Evolutionary conservation across 2,888 invertebrate species (phyloP).

Genomic region (Cryptops parisi): DNA sequence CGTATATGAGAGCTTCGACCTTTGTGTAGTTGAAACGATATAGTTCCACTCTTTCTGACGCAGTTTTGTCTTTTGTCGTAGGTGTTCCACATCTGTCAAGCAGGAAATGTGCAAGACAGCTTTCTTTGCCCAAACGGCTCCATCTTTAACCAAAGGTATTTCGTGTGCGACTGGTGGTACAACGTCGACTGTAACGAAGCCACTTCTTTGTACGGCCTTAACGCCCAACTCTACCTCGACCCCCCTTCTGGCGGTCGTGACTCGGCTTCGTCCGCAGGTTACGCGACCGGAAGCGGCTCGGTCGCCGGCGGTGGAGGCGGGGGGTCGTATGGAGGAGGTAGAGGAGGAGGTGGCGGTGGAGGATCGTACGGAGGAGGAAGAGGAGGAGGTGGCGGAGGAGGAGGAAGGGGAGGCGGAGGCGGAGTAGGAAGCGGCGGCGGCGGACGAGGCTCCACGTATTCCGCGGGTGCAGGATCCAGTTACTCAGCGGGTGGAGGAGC

Average conservation of each 20-base stretch:
- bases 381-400: conserved; percentile 1
- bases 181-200: conserved; percentile 4
- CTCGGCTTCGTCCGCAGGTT: too few species aligned
- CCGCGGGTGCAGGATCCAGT: too few species aligned
- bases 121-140: conserved; percentile 10
- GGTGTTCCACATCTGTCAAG: conserved; percentile 12
- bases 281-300: too few species aligned
- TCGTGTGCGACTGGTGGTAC: conserved; percentile 9
- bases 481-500: neutral
- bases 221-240: neutral
- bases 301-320: neutral
- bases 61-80: neutral
- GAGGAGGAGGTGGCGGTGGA: neutral
- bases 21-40: too few species aligned
- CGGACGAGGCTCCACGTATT: too few species aligned
- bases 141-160: conserved; percentile 6
- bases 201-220: neutral
- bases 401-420: too few species aligned
- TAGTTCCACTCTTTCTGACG: too few species aligned
- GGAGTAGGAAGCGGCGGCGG: too few species aligned
- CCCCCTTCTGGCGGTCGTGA: conserved; percentile 1
- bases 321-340: neutral
- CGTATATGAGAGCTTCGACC: too few species aligned
- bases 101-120: conserved; percentile 3
- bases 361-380: conserved; percentile 5